Base-by-base conservation (phyloP, 2,797 vertebrate species). In the Lagorchestes hirsutus region DNA sequence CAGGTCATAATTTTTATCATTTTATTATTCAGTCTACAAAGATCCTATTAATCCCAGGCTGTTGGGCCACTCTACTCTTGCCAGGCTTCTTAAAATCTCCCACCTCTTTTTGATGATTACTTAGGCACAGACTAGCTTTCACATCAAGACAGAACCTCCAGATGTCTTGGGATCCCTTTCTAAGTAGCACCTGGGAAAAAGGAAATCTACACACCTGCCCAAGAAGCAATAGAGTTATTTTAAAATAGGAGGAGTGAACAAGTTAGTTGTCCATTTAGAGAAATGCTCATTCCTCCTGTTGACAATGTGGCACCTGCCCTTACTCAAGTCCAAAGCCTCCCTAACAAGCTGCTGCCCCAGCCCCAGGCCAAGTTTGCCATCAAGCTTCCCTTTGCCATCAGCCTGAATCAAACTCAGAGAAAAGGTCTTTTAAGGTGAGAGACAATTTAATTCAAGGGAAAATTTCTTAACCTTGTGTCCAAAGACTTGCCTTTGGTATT, bases 191-290 rank as follows among this genome's bases (percentile, higher is more conserved):
- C 28, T 40, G 18, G 62, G 67, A 18, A 46, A 10, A 46, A 82
- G 16, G 67, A 40, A 82, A 8, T 82, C n/a, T 2, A 10, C 67
- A 40, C 0, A 40, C 6, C 62, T 94, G 74, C 87, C 91, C 96
- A 92, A 95, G 95, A 96, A 91, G 95, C 55, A 95, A 92, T 27
- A n/a, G 55, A 62, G 67, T 34, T 96, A 46, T 96, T 97, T 96
- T 91, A 91, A 94, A 95, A 93, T 5, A 90, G 55, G 92, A 97
- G 96, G 94, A 93, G 93, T 0, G 94, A 94, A 97, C 46, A 93
- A 90, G 95, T 28, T 92, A 93, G 93, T 46, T 87, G 94, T 52
- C 93, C 59, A 93, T 93, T 94, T 52, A 93, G 56, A 97, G 92
- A 93, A 96, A 91, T 87, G 95, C 67, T 94, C 92, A 96, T 95